Conservation (phyloP, 2,797 vertebrate species). For the Urophycis tenuis region DNA sequence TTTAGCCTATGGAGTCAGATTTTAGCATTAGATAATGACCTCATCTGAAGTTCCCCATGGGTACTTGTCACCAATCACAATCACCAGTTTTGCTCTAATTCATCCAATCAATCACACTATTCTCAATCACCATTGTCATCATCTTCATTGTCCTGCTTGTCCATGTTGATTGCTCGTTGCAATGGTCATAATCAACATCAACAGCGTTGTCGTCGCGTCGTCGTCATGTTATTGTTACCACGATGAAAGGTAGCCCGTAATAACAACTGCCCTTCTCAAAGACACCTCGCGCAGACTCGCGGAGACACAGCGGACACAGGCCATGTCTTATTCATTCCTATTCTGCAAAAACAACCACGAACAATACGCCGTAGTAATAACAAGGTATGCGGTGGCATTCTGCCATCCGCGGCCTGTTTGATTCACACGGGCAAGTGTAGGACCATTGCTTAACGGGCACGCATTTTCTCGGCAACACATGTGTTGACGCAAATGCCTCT, state of each 20-base stretch:
- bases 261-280: background rate
- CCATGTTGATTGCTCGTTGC: background rate
- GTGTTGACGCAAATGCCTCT: slow-evolving; percentile 12
- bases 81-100: slow-evolving; percentile 8
- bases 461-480: background rate
- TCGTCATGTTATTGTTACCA: background rate
- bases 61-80: slow-evolving; percentile 19
- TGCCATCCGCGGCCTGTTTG: background rate
- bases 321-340: background rate
- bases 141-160: background rate
- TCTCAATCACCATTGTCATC: slow-evolving; percentile 1
- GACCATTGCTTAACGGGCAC: background rate
- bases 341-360: background rate
- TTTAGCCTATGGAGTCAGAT: slow-evolving; percentile 32
- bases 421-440: background rate
- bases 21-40: slow-evolving; percentile 59
- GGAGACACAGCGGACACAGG: background rate
- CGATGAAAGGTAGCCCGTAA: background rate
- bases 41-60: slow-evolving; percentile 27
- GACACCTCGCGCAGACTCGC: no score
- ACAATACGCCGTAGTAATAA: background rate
- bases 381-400: background rate
- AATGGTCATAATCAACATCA: background rate
- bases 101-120: background rate
- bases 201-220: background rate